Evolutionary conservation across 37 sponge, comb jelly and placozoan species (phyloP).

Genomic region (Beroe ovata): DNA sequence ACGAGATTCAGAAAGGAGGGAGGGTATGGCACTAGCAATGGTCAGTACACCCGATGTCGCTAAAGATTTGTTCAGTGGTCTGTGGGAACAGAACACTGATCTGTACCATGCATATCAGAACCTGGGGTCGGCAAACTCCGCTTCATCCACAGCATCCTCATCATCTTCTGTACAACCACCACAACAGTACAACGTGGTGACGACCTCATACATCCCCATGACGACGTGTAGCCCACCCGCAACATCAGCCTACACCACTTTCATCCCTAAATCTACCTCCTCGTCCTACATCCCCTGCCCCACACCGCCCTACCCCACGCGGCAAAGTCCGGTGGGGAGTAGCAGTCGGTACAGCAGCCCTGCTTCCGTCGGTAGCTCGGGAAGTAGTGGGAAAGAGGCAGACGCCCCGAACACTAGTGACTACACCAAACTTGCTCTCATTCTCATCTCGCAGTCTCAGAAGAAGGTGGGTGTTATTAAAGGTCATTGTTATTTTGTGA

Average conservation of each 20-base stretch:
- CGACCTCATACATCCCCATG: constrained; percentile 37
- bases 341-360: constrained; percentile 4
- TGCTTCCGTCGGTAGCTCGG: neutral
- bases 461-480: neutral
- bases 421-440: constrained; percentile 9
- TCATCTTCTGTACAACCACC: neutral
- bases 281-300: constrained; percentile 32
- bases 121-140: neutral
- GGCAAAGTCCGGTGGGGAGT: neutral
- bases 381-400: neutral
- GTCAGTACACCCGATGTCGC: constrained; percentile 52
- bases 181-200: neutral
- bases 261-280: neutral
- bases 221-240: neutral
- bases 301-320: constrained; percentile 28
- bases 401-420: neutral
- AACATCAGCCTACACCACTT: constrained; percentile 10
- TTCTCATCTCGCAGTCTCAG: constrained; percentile 18
- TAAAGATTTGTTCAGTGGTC: constrained; percentile 1
- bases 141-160: neutral
- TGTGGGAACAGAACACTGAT: constrained; percentile 44
- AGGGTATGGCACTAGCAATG: constrained; percentile 34
- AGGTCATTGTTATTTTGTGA: neutral
- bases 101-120: constrained; percentile 46
- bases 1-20: neutral